Percentiles rank a stretch among this genome's conserved stretches.
These are phyloP conservation scores for Anguilla marmorata DNA, from an alignment of 2,797 vertebrate genomes.

Conservation along the genomic window DNA sequence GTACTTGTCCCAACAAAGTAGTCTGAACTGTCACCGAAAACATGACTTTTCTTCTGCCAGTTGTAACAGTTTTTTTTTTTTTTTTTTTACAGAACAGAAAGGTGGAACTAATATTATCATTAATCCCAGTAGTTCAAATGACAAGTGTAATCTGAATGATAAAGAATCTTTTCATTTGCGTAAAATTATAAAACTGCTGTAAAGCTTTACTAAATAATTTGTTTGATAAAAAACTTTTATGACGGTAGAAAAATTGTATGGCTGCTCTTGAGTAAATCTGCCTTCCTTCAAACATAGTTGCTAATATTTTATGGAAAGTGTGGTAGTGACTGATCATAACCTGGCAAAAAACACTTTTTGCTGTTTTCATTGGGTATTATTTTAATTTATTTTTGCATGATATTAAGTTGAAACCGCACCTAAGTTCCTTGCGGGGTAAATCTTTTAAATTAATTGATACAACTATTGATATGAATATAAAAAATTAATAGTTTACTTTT, in stretches of 20 bases:
- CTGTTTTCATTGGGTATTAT: neutral
- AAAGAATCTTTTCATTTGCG: neutral
- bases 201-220: neutral
- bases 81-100: neutral
- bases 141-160: too few species aligned
- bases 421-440: neutral
- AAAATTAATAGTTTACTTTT: neutral
- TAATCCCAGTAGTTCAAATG: neutral
- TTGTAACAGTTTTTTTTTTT: neutral
- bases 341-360: neutral
- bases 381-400: neutral
- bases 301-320: neutral
- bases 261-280: neutral
- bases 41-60: constrained; percentile 8
- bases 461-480: neutral
- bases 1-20: constrained; percentile 51
- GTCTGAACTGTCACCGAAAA: constrained; percentile 31
- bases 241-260: neutral
- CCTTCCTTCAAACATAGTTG: neutral
- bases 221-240: neutral
- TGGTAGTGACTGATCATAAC: neutral
- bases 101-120: neutral
- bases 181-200: neutral
- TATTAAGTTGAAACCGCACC: neutral
- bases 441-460: neutral